Evolutionary conservation across 2,797 vertebrate species (phyloP), one percentile per base, ranked within the genome.

Genomic region (Natrix natrix): DNA sequence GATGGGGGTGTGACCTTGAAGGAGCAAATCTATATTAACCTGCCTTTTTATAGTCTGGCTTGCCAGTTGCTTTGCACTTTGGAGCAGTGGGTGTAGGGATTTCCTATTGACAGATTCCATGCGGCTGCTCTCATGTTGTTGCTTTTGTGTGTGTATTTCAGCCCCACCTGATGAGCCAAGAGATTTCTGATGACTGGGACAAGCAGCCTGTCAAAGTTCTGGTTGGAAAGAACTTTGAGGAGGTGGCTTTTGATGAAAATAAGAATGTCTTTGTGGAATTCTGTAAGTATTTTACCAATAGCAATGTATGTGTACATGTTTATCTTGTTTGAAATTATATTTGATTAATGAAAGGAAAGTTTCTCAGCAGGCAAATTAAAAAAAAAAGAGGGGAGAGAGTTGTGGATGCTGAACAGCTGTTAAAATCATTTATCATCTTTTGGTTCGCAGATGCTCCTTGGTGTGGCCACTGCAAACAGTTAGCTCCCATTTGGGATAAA

Each of bases 381-480:
- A 63, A 57, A 56, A 69, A 12, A n/a, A n/a, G n/a, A 69, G 78
- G 28, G 3, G 3, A 14, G 16, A 48, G 48, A 8, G 17, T 17
- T 22, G 12, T 37, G 43, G 16, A 83, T 16, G 8, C 32, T 89
- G 56, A 24, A 55, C 10, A 86, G 22, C 78, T 89, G 24, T 32
- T 83, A 63, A 91, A 78, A 59, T 61, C 52, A 52, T n/a, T 54
- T 91, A 24, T 43, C n/a, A 32, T 69, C 13, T 89, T 95, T 11
- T 90, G 63, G 17, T 1, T 48, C 1, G 13, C 96, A 99, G 99
- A 99, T 96, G 99, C 99, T 66, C 99, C 99, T 0, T 99, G 99
- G 99, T 99, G 99, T 74, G 99, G 99, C 93, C 99, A 99, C 97
- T 99, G 99, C 97, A 99, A 99, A 96, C 99, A 99, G 97, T 97